Evolutionary conservation across 2,797 vertebrate species (phyloP).

Genomic region (Propithecus perrieri): DNA sequence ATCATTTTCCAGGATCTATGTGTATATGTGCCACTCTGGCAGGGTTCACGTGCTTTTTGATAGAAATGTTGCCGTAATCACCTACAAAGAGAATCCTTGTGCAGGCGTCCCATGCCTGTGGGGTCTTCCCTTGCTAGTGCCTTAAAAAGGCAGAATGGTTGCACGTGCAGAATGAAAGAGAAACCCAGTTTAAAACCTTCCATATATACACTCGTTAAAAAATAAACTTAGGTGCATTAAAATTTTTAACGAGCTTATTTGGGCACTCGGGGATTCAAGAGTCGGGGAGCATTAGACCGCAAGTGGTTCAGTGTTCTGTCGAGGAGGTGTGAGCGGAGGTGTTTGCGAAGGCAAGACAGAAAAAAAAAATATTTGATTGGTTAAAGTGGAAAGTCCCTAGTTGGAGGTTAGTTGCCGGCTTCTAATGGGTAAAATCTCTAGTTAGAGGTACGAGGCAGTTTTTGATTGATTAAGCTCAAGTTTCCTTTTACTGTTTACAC

Average conservation of each 20-base stretch:
- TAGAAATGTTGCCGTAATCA: not conserved
- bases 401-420: not conserved
- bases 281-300: not conserved
- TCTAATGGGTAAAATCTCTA: not conserved
- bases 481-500: not conserved
- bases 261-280: not conserved
- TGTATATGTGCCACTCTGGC: not conserved
- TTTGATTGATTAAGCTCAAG: not conserved
- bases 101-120: not conserved
- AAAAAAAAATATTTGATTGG: not conserved
- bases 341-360: not conserved
- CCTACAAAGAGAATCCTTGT: not conserved
- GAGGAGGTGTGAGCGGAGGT: no score
- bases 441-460: not conserved
- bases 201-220: not conserved
- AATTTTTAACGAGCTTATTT: slow-evolving; percentile 20
- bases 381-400: not conserved
- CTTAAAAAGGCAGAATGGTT: not conserved
- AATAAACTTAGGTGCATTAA: not conserved
- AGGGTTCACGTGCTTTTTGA: not conserved
- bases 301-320: not conserved
- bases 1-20: not conserved
- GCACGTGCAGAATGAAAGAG: not conserved
- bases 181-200: not conserved
- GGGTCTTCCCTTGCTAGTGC: not conserved